A percentile compares a stretch with the other conserved stretches of the same genome.
phyloP scores from a whole-genome alignment of 2,888 invertebrate species.

The Dasysyrphus tricinctus region DNA sequence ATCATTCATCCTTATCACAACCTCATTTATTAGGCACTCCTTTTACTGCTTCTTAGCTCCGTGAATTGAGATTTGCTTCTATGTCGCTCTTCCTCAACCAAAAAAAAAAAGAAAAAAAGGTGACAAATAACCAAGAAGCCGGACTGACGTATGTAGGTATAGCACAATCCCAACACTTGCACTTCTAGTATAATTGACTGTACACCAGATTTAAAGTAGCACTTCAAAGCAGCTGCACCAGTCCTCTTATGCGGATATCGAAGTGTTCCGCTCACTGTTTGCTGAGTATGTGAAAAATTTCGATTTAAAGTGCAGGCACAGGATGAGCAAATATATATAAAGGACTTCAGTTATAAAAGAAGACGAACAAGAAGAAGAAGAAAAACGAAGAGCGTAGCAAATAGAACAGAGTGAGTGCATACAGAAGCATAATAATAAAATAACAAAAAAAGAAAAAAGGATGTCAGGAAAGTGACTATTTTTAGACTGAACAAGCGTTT shows the following conservation, averaged over 20 bases:
- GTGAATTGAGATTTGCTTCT: conserved; percentile 8
- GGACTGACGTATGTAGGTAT: no score
- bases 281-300: conserved; percentile 56
- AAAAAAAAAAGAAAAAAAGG: not conserved
- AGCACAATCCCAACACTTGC: conserved; percentile 49
- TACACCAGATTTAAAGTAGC: conserved; percentile 20
- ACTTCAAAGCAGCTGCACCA: not conserved
- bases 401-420: not conserved
- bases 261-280: conserved; percentile 20
- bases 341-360: conserved; percentile 1
- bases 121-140: not conserved
- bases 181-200: conserved; percentile 45
- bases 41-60: not conserved
- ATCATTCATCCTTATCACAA: conserved; percentile 10
- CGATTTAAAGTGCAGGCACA: conserved; percentile 57
- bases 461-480: conserved; percentile 64
- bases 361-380: not conserved
- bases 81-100: not conserved
- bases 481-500: conserved; percentile 48
- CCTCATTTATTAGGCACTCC: conserved; percentile 2
- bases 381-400: not conserved
- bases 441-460: conserved; percentile 5
- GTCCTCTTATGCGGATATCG: conserved; percentile 30
- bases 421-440: not conserved
- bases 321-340: conserved; percentile 27